Evolutionary conservation across 2,888 invertebrate species (phyloP).

Genomic region (Lysandra bellargus): DNA sequence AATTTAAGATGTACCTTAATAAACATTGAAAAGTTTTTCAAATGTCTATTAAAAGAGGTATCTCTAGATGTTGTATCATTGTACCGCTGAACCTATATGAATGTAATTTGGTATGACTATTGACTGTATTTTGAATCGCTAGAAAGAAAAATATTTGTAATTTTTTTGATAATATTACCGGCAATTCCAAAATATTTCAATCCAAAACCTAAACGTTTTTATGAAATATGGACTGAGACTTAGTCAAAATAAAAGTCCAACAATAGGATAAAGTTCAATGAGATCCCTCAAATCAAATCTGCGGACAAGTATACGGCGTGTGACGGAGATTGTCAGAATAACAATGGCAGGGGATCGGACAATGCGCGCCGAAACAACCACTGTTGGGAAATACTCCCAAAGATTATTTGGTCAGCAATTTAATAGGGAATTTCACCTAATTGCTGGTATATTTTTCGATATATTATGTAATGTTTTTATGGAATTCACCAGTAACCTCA

Average conservation of each 20-base stretch:
- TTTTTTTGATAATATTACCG: no score
- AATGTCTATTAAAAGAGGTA: neutral
- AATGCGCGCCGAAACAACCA: slow-evolving; percentile 72
- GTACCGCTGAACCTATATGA: neutral
- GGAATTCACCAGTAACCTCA: neutral
- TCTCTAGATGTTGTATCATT: no score
- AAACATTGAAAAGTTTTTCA: neutral
- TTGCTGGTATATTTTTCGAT: neutral
- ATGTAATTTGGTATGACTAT: no score
- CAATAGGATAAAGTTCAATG: slow-evolving; percentile 42
- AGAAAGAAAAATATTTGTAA: no score
- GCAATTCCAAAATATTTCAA: no score
- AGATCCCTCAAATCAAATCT: slow-evolving; percentile 53
- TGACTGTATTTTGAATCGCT: no score
- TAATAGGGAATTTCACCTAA: neutral
- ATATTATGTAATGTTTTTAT: neutral
- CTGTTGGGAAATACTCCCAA: slow-evolving; percentile 50
- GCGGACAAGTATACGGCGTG: slow-evolving; percentile 42
- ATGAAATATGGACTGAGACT: neutral
- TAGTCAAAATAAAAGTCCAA: slow-evolving; percentile 38
- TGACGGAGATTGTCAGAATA: slow-evolving; percentile 66
- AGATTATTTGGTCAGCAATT: slow-evolving; percentile 46
- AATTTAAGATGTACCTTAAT: neutral
- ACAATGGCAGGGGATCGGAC: slow-evolving; percentile 65
- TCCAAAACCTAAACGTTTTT: neutral